Base-by-base conservation (phyloP, 2,113 vertebrate genomes). In the Ceyx cyanopectus region DNA sequence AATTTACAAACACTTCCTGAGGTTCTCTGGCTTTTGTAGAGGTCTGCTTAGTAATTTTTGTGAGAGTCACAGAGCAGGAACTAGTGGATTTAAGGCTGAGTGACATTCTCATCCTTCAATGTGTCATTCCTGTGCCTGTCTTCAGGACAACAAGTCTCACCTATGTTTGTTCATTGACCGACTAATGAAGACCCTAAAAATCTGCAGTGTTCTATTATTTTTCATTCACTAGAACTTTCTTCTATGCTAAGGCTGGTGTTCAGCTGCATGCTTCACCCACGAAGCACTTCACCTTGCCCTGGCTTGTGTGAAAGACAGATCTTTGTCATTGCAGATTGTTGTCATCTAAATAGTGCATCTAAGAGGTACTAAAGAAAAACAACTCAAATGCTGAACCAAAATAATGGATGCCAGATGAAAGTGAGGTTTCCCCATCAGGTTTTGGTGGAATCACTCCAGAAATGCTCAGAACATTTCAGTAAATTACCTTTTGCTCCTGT, bases 401-500 rank as follows among this genome's bases (percentile, higher is more conserved):
- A 65, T 91, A 79, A 92, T 95, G 62, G 22, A 80, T 85, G 32
- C 37, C 87, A 94, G 70, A 92, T 92, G 70, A 91, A 94, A 95
- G 41, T 56, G 79, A 87, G 37, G 50, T 82, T 96, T 89, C 56
- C 54, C 72, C 51, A 80, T 91, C 67, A 85, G 63, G 34, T 79
- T 93, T 94, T 85, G 45, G 37, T 91, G 85, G 85, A 93, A 89
- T 60, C 7, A 3, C 67, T 95, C 79, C 87, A 96, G 81, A 80
- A 82, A 82, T 67, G 85, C 82, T 91, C 79, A 92, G 95, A 96
- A 94, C 81, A 95, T 89, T 96, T 92, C 77, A 91, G 92, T 81
- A 95, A 94, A 95, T 95, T 96, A 91, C 93, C 93, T 96, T 96
- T 95, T 95, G 60, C 41, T 95, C 93, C 72, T 95, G 92, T 87